A percentile compares a stretch with the other conserved stretches of the same genome.
phyloP scores from a whole-genome alignment of 2,888 invertebrate species.

The Sycophila texana region DNA sequence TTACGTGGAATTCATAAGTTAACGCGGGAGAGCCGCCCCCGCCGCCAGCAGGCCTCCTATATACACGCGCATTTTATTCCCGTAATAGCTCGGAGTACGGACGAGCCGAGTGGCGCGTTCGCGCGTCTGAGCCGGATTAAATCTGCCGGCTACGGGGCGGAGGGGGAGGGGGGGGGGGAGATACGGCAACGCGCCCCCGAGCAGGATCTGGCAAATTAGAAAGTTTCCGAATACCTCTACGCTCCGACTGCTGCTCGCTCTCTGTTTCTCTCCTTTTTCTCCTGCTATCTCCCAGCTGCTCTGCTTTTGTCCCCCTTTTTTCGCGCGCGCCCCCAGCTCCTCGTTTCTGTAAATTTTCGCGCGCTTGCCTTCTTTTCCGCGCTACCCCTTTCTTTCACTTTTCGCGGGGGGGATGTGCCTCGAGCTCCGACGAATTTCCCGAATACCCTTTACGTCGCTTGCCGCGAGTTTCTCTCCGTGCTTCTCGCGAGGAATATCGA shows the following conservation, averaged over 20 bases:
- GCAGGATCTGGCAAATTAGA: slow-evolving; percentile 55
- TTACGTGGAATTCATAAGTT: slow-evolving; percentile 71
- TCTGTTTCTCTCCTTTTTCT: slow-evolving; percentile 6
- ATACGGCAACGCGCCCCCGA: slow-evolving; percentile 45
- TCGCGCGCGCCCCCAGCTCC: slow-evolving; percentile 4
- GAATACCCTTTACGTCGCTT: slow-evolving; percentile 15
- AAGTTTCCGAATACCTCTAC: slow-evolving; percentile 54
- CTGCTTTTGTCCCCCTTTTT: neutral
- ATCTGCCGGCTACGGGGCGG: slow-evolving; percentile 17
- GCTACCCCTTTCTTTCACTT: slow-evolving; percentile 22
- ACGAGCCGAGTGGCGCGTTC: slow-evolving; percentile 28
- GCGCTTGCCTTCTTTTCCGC: neutral
- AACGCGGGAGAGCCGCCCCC: slow-evolving; percentile 42
- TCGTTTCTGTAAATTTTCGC: slow-evolving; percentile 37
- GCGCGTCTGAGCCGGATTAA: slow-evolving; percentile 39
- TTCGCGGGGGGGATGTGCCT: neutral
- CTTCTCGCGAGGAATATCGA: no score
- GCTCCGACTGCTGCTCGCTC: slow-evolving; percentile 8
- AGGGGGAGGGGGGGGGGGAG: slow-evolving; percentile 8
- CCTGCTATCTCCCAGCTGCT: slow-evolving; percentile 3
- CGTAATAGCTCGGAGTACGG: slow-evolving; percentile 59
- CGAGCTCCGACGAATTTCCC: slow-evolving; percentile 38
- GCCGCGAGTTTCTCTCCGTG: slow-evolving; percentile 13
- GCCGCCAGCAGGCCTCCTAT: neutral
- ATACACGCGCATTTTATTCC: slow-evolving; percentile 59